These are phyloP conservation scores for Protonemura montana DNA, from an alignment of 2,888 invertebrate genomes.

Conservation along the genomic window DNA sequence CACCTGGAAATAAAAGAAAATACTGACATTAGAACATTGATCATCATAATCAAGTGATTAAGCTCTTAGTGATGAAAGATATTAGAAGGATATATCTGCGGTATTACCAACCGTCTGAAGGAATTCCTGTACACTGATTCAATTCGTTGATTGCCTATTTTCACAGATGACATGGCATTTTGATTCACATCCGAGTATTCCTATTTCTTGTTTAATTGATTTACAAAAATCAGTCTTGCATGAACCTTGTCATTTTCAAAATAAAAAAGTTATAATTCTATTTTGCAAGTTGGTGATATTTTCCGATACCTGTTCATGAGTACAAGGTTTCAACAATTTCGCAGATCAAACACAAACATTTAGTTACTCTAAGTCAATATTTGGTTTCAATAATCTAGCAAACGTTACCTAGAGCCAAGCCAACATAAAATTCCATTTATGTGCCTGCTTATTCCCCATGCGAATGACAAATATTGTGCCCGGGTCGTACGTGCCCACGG, in stretches of 20 bases:
- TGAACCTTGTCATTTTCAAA: background rate
- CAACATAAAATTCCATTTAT: background rate
- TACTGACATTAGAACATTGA: background rate
- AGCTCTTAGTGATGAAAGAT: background rate
- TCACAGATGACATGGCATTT: too few relatives aligned
- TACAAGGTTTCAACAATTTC: background rate
- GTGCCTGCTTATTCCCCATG: background rate
- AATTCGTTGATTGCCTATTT: too few relatives aligned
- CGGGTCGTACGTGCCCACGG: background rate
- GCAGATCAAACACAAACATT: conserved; percentile 7
- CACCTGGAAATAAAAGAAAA: background rate
- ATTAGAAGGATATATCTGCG: too few relatives aligned
- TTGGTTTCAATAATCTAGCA: conserved; percentile 7
- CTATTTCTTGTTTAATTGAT: too few relatives aligned
- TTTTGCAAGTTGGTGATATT: background rate
- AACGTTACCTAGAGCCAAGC: background rate
- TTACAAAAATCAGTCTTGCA: background rate
- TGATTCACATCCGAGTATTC: too few relatives aligned
- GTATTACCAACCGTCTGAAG: background rate
- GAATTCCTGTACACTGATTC: too few relatives aligned
- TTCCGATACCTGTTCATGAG: background rate
- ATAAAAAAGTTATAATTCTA: background rate
- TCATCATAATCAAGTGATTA: background rate
- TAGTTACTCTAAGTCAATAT: background rate
- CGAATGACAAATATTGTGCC: conserved; percentile 4